phyloP scores from a whole-genome alignment of 23 tunicate genomes.

The Ascidia mentula region DNA sequence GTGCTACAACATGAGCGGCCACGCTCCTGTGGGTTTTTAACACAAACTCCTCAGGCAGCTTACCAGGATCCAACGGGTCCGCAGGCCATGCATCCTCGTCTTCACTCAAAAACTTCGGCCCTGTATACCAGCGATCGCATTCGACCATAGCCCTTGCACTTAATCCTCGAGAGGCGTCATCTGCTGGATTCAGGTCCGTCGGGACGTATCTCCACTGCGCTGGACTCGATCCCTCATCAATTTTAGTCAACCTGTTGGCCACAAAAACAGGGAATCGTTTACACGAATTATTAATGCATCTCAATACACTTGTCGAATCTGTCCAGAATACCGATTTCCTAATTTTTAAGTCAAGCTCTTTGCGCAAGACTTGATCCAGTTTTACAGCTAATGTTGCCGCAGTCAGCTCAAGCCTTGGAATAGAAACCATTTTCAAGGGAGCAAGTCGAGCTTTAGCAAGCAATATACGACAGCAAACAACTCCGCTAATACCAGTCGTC shows the following conservation, averaged over 20 bases:
- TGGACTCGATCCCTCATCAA: not conserved
- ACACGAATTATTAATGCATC: not conserved
- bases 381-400: not conserved
- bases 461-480: not conserved
- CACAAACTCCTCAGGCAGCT: not conserved
- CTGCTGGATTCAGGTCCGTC: slow-evolving; percentile 7
- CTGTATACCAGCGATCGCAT: not conserved
- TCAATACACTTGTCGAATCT: not conserved
- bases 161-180: slow-evolving; percentile 10
- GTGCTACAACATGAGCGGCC: not conserved
- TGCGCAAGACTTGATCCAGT: not conserved
- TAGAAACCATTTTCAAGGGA: not conserved
- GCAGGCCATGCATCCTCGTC: not conserved
- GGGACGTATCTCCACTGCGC: slow-evolving; percentile 11
- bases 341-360: not conserved
- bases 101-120: not conserved
- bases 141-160: not conserved
- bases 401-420: not conserved
- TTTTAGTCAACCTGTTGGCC: not conserved
- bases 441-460: not conserved
- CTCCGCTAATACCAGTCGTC: not conserved
- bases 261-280: not conserved
- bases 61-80: not conserved
- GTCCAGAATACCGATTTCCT: not conserved
- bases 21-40: not conserved